Conservation (phyloP, 2,888 invertebrate genomes). For the Tolmerus cingulatus region DNA sequence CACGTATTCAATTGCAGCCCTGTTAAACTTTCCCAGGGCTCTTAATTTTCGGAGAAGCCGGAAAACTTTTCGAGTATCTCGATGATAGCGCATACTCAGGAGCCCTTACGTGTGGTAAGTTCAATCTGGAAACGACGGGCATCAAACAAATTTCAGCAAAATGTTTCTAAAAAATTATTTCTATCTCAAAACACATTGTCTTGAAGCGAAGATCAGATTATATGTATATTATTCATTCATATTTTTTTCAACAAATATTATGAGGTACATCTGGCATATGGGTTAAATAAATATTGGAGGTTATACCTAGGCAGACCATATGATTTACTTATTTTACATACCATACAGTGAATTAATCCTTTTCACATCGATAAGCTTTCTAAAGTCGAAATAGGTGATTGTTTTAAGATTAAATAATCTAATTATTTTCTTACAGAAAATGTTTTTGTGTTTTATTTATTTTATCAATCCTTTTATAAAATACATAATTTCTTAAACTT, state of each 20-base stretch:
- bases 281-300: too few species aligned
- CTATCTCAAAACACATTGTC: neutral
- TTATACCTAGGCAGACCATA: too few species aligned
- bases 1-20: neutral
- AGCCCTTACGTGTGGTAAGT: neutral
- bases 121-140: neutral
- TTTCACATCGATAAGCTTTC: too few species aligned
- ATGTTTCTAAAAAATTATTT: neutral
- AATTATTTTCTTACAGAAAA: too few species aligned
- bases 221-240: neutral
- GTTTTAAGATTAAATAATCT: too few species aligned
- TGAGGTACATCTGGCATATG: too few species aligned
- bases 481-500: too few species aligned
- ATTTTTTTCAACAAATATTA: neutral
- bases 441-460: too few species aligned
- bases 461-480: too few species aligned
- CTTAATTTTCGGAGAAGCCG: neutral
- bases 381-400: too few species aligned
- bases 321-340: too few species aligned
- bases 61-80: neutral
- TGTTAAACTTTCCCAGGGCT: neutral
- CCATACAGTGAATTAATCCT: too few species aligned
- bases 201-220: neutral
- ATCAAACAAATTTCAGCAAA: neutral
- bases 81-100: neutral